phyloP scores from a whole-genome alignment of 2,797 vertebrate species.

The Sebastes glaucus region DNA sequence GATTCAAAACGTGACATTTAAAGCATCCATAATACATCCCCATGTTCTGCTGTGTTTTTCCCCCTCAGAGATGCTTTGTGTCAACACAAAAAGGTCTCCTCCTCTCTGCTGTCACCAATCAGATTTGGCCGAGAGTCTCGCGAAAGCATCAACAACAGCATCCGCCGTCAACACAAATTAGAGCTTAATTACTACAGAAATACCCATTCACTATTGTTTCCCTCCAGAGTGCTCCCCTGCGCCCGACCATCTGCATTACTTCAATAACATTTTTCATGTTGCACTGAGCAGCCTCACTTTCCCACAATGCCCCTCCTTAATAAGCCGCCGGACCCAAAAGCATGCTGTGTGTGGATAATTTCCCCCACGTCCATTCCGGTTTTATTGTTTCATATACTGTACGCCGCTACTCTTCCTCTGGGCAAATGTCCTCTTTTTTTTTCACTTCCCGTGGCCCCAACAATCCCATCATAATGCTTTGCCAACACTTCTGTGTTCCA shows the following conservation, averaged over 20 bases:
- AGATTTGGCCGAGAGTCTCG: slow-evolving; percentile 56
- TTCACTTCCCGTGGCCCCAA: slow-evolving; percentile 51
- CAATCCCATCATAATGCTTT: slow-evolving; percentile 61
- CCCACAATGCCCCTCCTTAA: slow-evolving; percentile 67
- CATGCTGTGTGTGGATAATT: slow-evolving; percentile 59
- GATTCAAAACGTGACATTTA: slow-evolving; percentile 47
- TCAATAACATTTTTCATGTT: slow-evolving; percentile 77
- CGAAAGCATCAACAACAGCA: slow-evolving; percentile 52
- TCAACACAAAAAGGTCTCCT: slow-evolving; percentile 57
- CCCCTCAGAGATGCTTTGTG: slow-evolving; percentile 28
- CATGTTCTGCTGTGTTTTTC: background rate
- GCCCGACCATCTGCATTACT: slow-evolving; percentile 73
- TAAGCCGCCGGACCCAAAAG: slow-evolving; percentile 42
- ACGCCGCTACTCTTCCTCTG: slow-evolving; percentile 53
- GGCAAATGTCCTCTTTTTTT: slow-evolving; percentile 56
- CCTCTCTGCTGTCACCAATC: slow-evolving; percentile 66
- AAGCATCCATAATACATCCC: slow-evolving; percentile 16
- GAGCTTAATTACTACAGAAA: slow-evolving; percentile 76
- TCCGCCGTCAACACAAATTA: slow-evolving; percentile 78
- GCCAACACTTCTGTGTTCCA: slow-evolving; percentile 73
- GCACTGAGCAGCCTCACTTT: slow-evolving; percentile 64
- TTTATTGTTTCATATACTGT: slow-evolving; percentile 63
- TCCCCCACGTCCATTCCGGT: slow-evolving; percentile 55
- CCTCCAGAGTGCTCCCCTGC: slow-evolving; percentile 55
- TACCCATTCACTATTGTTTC: slow-evolving; percentile 71